Evolutionary conservation across 2,113 vertebrate genomes (phyloP).

Genomic region (Paedocypris sp.): DNA sequence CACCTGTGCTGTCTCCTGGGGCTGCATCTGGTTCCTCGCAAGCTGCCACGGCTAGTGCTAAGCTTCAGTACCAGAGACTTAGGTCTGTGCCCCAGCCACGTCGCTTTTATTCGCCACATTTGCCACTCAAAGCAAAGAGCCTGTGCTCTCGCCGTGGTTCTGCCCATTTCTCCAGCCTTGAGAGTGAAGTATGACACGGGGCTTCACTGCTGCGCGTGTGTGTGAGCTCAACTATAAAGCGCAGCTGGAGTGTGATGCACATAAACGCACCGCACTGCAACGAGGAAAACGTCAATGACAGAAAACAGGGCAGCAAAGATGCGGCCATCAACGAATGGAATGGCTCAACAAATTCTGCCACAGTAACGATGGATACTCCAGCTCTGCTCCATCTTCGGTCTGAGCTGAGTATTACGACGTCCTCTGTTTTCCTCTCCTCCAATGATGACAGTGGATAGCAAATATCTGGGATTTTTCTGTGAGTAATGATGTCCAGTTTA

Average conservation of each 20-base stretch:
- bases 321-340: slow-evolving; percentile 16
- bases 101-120: slow-evolving; percentile 68
- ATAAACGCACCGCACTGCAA: slow-evolving; percentile 50
- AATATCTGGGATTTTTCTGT: slow-evolving; percentile 54
- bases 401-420: slow-evolving; percentile 68
- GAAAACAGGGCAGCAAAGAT: slow-evolving; percentile 42
- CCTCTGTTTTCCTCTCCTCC: slow-evolving; percentile 62
- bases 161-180: slow-evolving; percentile 86
- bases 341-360: neutral
- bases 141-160: slow-evolving; percentile 81
- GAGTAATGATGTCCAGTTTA: slow-evolving; percentile 75
- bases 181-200: slow-evolving; percentile 88
- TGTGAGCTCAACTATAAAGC: slow-evolving; percentile 59
- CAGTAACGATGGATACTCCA: slow-evolving; percentile 25
- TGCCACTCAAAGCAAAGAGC: slow-evolving; percentile 73
- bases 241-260: slow-evolving; percentile 61
- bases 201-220: slow-evolving; percentile 58
- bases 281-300: slow-evolving; percentile 42
- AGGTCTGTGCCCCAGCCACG: slow-evolving; percentile 67
- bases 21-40: slow-evolving; percentile 37
- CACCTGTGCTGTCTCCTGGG: slow-evolving; percentile 38
- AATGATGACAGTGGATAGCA: slow-evolving; percentile 61
- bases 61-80: slow-evolving; percentile 71
- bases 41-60: slow-evolving; percentile 59
- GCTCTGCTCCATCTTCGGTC: slow-evolving; percentile 56